These are phyloP conservation scores for Lophius americanus DNA, from an alignment of 2,797 vertebrate genomes.

Conservation along the genomic window DNA sequence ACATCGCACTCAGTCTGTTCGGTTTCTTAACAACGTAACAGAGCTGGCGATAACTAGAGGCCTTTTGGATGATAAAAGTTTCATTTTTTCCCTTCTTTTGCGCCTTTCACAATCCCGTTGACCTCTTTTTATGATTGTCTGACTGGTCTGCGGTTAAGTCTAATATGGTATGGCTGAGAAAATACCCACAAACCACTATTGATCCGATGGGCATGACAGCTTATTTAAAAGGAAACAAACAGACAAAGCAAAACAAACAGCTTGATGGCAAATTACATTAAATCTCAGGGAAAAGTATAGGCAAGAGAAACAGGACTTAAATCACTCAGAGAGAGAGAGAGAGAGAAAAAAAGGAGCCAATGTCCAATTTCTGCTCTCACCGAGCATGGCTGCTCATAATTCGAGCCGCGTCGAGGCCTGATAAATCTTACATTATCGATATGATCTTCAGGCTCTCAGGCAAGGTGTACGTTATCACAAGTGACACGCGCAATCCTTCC, in stretches of 20 bases:
- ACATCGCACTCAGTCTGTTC: slow-evolving; percentile 31
- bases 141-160: slow-evolving; percentile 54
- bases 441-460: slow-evolving; percentile 73
- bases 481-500: slow-evolving; percentile 75
- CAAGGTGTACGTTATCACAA: slow-evolving; percentile 75
- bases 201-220: slow-evolving; percentile 65
- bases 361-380: slow-evolving; percentile 73
- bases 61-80: slow-evolving; percentile 57
- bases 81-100: slow-evolving; percentile 50
- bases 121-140: slow-evolving; percentile 62
- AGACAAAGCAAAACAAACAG: slow-evolving; percentile 72
- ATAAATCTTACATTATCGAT: slow-evolving; percentile 83
- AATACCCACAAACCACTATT: slow-evolving; percentile 61
- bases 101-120: slow-evolving; percentile 40
- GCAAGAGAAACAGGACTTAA: slow-evolving; percentile 68
- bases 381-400: slow-evolving; percentile 74
- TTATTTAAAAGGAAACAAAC: slow-evolving; percentile 72
- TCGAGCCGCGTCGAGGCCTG: slow-evolving; percentile 63
- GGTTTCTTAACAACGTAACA: slow-evolving; percentile 43
- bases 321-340: slow-evolving; percentile 49
- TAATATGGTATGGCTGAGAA: slow-evolving; percentile 69
- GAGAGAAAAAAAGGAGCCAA: slow-evolving; percentile 37
- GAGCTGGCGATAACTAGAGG: slow-evolving; percentile 40
- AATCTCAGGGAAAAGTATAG: slow-evolving; percentile 67
- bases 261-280: slow-evolving; percentile 66